Conservation (phyloP, 2,113 vertebrate species). For the Chinchilla lanigera region DNA sequence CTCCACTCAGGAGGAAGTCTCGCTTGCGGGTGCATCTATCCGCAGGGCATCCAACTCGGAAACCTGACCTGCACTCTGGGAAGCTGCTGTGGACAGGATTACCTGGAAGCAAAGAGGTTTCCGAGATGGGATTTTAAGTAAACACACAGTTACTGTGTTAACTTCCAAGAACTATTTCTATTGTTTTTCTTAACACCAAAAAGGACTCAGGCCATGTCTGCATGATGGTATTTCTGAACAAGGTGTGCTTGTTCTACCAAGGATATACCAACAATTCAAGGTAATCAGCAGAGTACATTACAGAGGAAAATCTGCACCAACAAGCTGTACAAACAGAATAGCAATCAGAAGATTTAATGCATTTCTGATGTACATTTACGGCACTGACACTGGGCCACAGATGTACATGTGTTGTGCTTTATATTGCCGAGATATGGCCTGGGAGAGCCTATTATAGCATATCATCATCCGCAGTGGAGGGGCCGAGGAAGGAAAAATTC, state of each 20-base stretch:
- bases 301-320: constrained; percentile 92
- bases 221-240: constrained; percentile 86
- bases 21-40: accelerated
- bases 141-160: not conserved
- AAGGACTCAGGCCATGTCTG: constrained; percentile 82
- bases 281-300: constrained; percentile 92
- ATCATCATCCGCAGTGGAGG: constrained; percentile 90
- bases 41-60: accelerated
- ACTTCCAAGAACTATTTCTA: constrained; percentile 64
- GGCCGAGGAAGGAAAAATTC: constrained; percentile 93
- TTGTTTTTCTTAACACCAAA: constrained; percentile 77
- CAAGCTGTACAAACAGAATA: constrained; percentile 95
- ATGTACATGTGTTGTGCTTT: constrained; percentile 99
- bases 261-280: constrained; percentile 92
- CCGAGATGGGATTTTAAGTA: constrained; percentile 47
- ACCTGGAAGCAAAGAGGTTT: constrained; percentile 20
- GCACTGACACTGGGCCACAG: constrained; percentile 97
- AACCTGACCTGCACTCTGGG: not conserved
- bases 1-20: too few relatives aligned
- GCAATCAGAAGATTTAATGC: constrained; percentile 98
- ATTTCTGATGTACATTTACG: constrained; percentile 99
- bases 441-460: constrained; percentile 97
- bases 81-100: not conserved
- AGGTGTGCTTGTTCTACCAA: constrained; percentile 88
- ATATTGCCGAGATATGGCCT: constrained; percentile 97